Percentiles rank a stretch among this genome's conserved stretches.
Evolutionary conservation across 2,797 vertebrate species (phyloP).

Genomic region (Diceros bicornis): DNA sequence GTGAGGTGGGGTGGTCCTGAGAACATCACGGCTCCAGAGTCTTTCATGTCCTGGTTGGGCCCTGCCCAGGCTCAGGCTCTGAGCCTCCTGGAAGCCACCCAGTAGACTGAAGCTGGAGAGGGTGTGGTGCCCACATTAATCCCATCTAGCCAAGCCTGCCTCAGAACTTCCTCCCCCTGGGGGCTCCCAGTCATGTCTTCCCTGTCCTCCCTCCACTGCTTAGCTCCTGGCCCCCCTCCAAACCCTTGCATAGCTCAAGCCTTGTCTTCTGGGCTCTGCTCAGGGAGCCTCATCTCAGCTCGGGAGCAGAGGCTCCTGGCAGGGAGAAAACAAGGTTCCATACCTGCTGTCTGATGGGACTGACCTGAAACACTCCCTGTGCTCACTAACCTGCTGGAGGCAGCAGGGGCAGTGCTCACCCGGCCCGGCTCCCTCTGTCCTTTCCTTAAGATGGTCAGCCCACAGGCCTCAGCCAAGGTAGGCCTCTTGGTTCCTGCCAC

Average conservation of each 20-base stretch:
- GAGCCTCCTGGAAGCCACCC: background rate
- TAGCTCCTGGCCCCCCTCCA: background rate
- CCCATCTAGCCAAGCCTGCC: background rate
- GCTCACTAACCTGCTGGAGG: background rate
- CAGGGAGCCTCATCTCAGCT: background rate
- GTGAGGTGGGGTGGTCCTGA: background rate
- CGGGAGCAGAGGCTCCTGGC: background rate
- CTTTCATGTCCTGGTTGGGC: background rate
- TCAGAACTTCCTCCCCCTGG: background rate
- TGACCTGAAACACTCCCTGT: background rate
- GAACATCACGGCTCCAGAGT: background rate
- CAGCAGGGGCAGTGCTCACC: background rate
- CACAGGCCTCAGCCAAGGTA: background rate
- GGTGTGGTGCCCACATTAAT: background rate
- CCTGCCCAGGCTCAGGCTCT: background rate
- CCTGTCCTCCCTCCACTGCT: background rate
- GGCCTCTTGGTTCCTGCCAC: background rate
- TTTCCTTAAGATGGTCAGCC: background rate
- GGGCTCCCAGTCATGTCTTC: background rate
- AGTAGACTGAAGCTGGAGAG: background rate
- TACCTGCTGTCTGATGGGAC: constrained; percentile 29
- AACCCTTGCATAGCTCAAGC: background rate
- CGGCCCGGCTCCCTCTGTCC: background rate
- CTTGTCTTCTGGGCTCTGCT: background rate
- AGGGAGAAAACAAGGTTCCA: background rate